Percentiles rank a stretch among this genome's conserved stretches.
These are phyloP conservation scores for Synanthedon tipuliformis DNA, from an alignment of 2,888 invertebrate genomes.

Conservation along the genomic window DNA sequence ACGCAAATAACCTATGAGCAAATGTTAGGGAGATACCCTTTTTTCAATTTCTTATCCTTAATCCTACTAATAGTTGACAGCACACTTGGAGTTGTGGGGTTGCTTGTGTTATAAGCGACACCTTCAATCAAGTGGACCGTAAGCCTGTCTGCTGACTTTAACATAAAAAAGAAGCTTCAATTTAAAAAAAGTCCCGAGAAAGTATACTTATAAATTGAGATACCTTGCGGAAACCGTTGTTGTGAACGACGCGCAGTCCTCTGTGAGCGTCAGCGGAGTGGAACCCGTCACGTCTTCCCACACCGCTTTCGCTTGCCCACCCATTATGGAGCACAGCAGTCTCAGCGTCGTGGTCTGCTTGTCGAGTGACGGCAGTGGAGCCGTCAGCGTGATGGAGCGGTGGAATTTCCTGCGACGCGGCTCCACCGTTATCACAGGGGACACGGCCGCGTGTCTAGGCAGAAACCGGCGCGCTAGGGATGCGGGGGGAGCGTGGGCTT, in stretches of 20 bases:
- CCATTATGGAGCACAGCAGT: constrained; percentile 94
- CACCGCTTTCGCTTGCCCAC: constrained; percentile 94
- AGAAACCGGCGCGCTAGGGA: constrained; percentile 86
- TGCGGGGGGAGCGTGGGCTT: constrained; percentile 94
- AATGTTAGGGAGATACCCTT: no score
- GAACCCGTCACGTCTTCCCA: constrained; percentile 99
- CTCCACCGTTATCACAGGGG: constrained; percentile 98
- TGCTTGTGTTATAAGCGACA: no score
- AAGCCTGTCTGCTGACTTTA: no score
- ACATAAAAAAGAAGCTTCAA: no score
- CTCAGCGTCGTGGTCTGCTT: constrained; percentile 73
- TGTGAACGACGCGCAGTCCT: constrained; percentile 97
- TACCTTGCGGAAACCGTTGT: constrained; percentile 94
- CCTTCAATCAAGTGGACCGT: no score
- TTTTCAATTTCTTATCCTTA: no score
- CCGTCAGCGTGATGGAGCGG: constrained; percentile 96
- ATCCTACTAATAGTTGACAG: no score
- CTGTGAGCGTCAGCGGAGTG: constrained; percentile 95
- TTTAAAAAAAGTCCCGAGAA: no score
- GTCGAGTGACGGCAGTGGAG: constrained; percentile 75
- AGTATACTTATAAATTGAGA: no score
- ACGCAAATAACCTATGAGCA: neutral
- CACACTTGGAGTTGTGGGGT: no score
- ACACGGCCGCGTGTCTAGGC: constrained; percentile 96
- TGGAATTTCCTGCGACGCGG: constrained; percentile 98